A percentile compares a stretch with the other conserved stretches of the same genome.
phyloP scores from a whole-genome alignment of 2,797 vertebrate genomes.

The Salmo trutta region DNA sequence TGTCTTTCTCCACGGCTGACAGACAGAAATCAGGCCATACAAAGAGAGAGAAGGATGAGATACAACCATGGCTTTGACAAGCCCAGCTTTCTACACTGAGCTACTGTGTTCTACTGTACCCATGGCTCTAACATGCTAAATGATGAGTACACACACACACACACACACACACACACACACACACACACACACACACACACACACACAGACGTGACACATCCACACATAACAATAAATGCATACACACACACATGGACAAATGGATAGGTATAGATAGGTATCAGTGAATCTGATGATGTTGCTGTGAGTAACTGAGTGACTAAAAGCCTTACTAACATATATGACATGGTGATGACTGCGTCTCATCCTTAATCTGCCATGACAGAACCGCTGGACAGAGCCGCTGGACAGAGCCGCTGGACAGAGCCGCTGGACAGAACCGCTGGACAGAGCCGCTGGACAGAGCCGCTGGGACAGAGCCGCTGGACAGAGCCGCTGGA shows the following conservation, averaged over 20 bases:
- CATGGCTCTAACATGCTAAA: slow-evolving; percentile 19
- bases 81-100: slow-evolving; percentile 1
- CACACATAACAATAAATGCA: slow-evolving; percentile 48
- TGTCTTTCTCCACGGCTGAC: slow-evolving; percentile 22
- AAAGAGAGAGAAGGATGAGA: slow-evolving; percentile 29
- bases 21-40: slow-evolving; percentile 32
- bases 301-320: neutral
- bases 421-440: too few species aligned
- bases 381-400: too few species aligned
- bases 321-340: neutral
- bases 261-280: neutral
- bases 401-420: too few species aligned
- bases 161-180: slow-evolving; percentile 21
- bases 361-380: too few species aligned
- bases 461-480: too few species aligned
- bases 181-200: slow-evolving; percentile 10
- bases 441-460: too few species aligned
- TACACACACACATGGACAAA: neutral
- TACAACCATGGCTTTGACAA: slow-evolving; percentile 32
- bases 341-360: neutral
- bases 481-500: too few species aligned
- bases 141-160: neutral
- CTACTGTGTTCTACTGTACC: slow-evolving; percentile 19
- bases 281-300: neutral
- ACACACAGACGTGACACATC: slow-evolving; percentile 44